phyloP scores from a whole-genome alignment of 2,113 vertebrate species.

The Spermophilus dauricus region DNA sequence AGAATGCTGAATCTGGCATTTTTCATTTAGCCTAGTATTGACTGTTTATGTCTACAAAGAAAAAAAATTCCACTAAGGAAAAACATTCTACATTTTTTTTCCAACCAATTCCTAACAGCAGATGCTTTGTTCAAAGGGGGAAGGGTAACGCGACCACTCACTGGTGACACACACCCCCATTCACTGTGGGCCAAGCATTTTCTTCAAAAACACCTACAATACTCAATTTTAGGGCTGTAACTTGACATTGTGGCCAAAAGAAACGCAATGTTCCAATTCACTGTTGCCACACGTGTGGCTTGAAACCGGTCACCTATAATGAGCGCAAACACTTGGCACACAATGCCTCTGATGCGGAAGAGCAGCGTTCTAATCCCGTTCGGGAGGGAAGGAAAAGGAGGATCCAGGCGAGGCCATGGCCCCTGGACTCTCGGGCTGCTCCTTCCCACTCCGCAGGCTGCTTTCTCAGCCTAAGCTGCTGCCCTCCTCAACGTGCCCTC shows the following conservation, averaged over 20 bases:
- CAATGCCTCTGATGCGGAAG: neutral
- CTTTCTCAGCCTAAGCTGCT: neutral
- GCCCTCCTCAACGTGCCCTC: neutral
- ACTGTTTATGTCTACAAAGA: constrained; percentile 49
- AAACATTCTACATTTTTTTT: constrained; percentile 56
- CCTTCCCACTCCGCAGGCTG: neutral
- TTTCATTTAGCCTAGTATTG: constrained; percentile 26
- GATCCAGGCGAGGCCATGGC: neutral
- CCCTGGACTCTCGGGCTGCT: neutral
- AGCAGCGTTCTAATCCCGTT: neutral
- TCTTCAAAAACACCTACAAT: neutral
- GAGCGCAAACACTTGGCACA: neutral
- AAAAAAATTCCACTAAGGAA: constrained; percentile 66
- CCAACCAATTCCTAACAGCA: constrained; percentile 67
- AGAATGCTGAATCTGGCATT: constrained; percentile 45
- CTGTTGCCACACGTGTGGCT: neutral
- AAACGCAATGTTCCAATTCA: neutral
- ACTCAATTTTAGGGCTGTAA: neutral
- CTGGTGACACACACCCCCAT: neutral
- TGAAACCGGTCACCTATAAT: neutral
- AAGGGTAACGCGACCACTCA: constrained; percentile 29
- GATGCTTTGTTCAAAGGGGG: constrained; percentile 70
- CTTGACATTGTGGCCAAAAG: neutral
- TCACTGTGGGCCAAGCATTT: neutral
- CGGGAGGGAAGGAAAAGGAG: neutral